A percentile compares a stretch with the other conserved stretches of the same genome.
Conservation (phyloP, 2,888 invertebrate genomes). For the Pachydiplax longipennis region DNA sequence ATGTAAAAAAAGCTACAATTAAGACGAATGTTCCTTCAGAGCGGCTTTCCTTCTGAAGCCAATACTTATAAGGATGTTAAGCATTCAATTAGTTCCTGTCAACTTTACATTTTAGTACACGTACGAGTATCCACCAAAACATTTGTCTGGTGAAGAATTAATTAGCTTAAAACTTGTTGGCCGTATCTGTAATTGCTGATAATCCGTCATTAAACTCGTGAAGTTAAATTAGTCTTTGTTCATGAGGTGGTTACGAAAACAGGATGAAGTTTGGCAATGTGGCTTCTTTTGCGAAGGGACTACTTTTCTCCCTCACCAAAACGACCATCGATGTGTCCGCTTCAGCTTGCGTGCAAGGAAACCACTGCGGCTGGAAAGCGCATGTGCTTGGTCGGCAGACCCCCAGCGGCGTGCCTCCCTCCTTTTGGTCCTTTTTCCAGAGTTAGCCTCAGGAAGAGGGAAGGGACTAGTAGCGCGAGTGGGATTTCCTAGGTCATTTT, state of each 20-base stretch:
- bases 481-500: neutral
- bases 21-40: too few species aligned
- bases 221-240: too few species aligned
- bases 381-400: neutral
- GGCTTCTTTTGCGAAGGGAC: neutral
- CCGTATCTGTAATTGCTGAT: too few species aligned
- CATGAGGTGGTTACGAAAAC: neutral
- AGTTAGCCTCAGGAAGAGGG: neutral
- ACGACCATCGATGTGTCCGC: neutral
- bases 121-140: too few species aligned
- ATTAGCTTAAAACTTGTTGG: too few species aligned
- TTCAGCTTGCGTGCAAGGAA: neutral
- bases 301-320: neutral
- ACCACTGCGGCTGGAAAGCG: neutral
- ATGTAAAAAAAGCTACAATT: too few species aligned
- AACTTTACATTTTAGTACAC: too few species aligned
- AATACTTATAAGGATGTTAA: too few species aligned
- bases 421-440: neutral
- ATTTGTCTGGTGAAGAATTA: too few species aligned
- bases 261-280: neutral
- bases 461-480: neutral
- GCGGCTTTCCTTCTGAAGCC: too few species aligned
- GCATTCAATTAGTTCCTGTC: too few species aligned
- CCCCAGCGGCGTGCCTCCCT: slow-evolving; percentile 23
- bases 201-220: too few species aligned